Percentiles rank a stretch among this genome's conserved stretches.
Evolutionary conservation across 2,888 invertebrate species (phyloP).

Genomic region (Seira musarum): DNA sequence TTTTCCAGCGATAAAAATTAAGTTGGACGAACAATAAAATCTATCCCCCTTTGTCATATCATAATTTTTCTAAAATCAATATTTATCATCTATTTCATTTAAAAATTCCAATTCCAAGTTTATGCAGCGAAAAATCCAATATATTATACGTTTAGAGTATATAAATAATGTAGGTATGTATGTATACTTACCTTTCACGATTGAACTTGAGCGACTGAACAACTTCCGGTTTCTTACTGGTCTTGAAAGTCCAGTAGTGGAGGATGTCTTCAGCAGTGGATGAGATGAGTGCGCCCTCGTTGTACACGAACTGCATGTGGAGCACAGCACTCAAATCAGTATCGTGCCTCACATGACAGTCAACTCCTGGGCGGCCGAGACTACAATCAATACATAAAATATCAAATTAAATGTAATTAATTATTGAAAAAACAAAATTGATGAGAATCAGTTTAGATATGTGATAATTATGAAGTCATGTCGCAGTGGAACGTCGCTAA

Average conservation of each 20-base stretch:
- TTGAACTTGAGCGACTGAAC: slow-evolving; percentile 98
- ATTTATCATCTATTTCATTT: no score
- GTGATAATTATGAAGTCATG: no score
- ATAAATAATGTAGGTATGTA: no score
- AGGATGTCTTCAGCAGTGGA: slow-evolving; percentile 96
- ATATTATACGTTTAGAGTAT: no score
- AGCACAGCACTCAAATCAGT: slow-evolving; percentile 80
- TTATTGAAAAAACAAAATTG: not conserved
- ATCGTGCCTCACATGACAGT: slow-evolving; percentile 93
- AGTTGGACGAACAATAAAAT: no score
- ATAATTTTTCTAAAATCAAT: no score
- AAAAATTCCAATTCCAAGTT: no score
- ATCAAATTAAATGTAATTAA: slow-evolving; percentile 4
- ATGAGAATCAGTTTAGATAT: not conserved
- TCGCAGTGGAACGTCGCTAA: no score
- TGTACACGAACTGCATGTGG: slow-evolving; percentile 94
- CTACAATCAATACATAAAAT: slow-evolving; percentile 75
- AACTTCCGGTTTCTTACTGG: slow-evolving; percentile 90
- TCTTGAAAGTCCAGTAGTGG: slow-evolving; percentile 97
- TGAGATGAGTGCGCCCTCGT: slow-evolving; percentile 97
- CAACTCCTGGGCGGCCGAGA: slow-evolving; percentile 97
- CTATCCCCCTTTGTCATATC: no score
- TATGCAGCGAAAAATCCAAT: no score
- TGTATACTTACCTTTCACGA: slow-evolving; percentile 87
- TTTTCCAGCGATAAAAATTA: no score